Evolutionary conservation across 2,888 invertebrate genomes (phyloP).

Genomic region (Agrilus cyanescens): DNA sequence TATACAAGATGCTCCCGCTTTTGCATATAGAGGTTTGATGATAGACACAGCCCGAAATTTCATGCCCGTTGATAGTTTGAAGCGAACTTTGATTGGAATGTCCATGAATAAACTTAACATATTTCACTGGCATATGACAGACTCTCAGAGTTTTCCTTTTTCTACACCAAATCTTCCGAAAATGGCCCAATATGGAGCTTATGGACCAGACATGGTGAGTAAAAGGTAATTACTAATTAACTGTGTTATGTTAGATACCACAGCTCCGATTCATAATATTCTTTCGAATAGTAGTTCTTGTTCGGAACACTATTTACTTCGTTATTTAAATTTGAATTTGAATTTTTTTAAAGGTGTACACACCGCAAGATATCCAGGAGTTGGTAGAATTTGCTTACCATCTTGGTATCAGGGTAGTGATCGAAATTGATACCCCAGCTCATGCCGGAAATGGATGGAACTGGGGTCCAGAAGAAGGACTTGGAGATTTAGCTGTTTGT

Average conservation of each 20-base stretch:
- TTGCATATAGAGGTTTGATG: conserved; percentile 73
- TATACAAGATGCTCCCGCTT: conserved; percentile 67
- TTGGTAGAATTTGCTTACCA: conserved; percentile 65
- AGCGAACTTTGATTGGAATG: conserved; percentile 77
- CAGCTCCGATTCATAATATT: too few relatives aligned
- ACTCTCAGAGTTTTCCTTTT: conserved; percentile 88
- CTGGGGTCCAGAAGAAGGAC: conserved; percentile 64
- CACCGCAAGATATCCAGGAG: conserved; percentile 55
- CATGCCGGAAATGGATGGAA: conserved; percentile 82
- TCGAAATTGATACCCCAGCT: conserved; percentile 86
- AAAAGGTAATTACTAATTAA: not conserved
- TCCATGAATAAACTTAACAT: conserved; percentile 81
- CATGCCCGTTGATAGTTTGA: conserved; percentile 59
- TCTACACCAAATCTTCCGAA: conserved; percentile 64
- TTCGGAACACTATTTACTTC: too few relatives aligned
- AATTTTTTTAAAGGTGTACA: conserved; percentile 41
- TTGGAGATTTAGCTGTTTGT: conserved; percentile 70
- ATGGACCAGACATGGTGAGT: conserved; percentile 50
- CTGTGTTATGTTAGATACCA: conserved; percentile 1
- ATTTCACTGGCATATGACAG: conserved; percentile 86
- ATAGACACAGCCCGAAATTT: conserved; percentile 88
- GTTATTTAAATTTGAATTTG: too few relatives aligned
- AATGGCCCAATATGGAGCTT: conserved; percentile 74
- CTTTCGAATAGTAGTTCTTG: too few relatives aligned
- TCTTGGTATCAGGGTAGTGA: conserved; percentile 75